Evolutionary conservation across 2,888 invertebrate genomes (phyloP).

Genomic region (Conistra vaccinii): DNA sequence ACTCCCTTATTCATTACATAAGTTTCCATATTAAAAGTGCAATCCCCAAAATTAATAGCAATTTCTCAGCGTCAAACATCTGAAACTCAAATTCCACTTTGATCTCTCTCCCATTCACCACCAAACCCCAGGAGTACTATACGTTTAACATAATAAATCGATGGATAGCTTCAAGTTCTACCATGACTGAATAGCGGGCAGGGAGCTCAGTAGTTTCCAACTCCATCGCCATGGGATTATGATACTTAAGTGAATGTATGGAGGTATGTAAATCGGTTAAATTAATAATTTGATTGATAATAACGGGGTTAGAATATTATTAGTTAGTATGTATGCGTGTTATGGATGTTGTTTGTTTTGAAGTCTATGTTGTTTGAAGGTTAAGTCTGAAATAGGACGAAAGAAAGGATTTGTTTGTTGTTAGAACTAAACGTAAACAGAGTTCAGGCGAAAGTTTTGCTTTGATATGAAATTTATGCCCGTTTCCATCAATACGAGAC

Average conservation of each 20-base stretch:
- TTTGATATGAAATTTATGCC: neutral
- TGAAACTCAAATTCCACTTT: constrained; percentile 43
- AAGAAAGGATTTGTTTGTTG: neutral
- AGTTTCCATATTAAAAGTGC: neutral
- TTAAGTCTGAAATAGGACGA: neutral
- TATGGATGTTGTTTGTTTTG: constrained; percentile 4
- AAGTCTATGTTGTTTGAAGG: constrained; percentile 23
- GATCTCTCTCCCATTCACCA: constrained; percentile 43
- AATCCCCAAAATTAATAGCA: constrained; percentile 8
- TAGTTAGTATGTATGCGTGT: constrained; percentile 4
- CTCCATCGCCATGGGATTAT: constrained; percentile 56
- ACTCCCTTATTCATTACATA: neutral
- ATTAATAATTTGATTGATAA: constrained; percentile 63
- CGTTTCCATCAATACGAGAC: neutral
- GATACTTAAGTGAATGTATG: constrained; percentile 61
- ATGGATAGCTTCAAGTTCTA: constrained; percentile 57
- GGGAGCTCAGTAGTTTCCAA: constrained; percentile 65
- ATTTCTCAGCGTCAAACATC: constrained; percentile 18
- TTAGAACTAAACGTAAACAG: neutral
- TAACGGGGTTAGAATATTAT: constrained; percentile 19
- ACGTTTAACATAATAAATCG: constrained; percentile 68
- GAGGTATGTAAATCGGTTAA: constrained; percentile 50
- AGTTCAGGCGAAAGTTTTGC: neutral
- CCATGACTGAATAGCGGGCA: constrained; percentile 61
- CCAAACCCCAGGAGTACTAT: constrained; percentile 61